Conservation (phyloP, 2,113 vertebrate species). For the Cariama cristata region DNA sequence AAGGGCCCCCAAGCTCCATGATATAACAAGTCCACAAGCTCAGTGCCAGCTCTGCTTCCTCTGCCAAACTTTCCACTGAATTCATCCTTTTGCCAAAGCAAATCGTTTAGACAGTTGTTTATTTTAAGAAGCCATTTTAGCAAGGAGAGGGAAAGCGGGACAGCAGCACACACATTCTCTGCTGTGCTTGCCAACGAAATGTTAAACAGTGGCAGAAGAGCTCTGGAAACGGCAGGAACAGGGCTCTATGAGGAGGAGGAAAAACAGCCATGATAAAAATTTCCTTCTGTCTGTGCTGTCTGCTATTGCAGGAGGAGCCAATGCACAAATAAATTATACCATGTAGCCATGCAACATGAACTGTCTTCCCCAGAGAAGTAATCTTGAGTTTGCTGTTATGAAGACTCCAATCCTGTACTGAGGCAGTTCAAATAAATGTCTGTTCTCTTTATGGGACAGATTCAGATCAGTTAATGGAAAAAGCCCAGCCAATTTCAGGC, state of each 20-base stretch:
- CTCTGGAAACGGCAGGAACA: not conserved
- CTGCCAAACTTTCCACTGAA: slow-evolving; percentile 69
- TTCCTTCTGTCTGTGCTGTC: not conserved
- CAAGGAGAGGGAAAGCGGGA: slow-evolving; percentile 41
- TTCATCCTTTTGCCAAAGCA: slow-evolving; percentile 67
- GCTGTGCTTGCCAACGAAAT: slow-evolving; percentile 44
- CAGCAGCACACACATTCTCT: slow-evolving; percentile 16
- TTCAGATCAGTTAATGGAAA: not conserved
- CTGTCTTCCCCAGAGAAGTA: not conserved
- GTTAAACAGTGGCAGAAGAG: slow-evolving; percentile 62
- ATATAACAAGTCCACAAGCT: slow-evolving; percentile 46
- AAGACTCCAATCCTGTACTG: not conserved
- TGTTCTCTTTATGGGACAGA: not conserved
- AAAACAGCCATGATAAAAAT: slow-evolving; percentile 50
- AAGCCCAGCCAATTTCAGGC: not conserved
- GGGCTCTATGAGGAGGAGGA: not conserved
- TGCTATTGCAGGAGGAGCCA: not conserved
- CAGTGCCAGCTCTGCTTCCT: slow-evolving; percentile 56
- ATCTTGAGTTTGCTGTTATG: not conserved
- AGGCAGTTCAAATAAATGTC: not conserved
- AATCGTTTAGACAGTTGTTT: slow-evolving; percentile 72
- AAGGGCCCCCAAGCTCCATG: slow-evolving; percentile 42
- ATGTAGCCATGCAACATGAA: not conserved
- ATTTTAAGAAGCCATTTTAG: slow-evolving; percentile 70
- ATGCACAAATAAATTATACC: not conserved